These are phyloP conservation scores for Thamnophis sirtalis DNA, from an alignment of 2,113 vertebrate species.

Conservation along the genomic window DNA sequence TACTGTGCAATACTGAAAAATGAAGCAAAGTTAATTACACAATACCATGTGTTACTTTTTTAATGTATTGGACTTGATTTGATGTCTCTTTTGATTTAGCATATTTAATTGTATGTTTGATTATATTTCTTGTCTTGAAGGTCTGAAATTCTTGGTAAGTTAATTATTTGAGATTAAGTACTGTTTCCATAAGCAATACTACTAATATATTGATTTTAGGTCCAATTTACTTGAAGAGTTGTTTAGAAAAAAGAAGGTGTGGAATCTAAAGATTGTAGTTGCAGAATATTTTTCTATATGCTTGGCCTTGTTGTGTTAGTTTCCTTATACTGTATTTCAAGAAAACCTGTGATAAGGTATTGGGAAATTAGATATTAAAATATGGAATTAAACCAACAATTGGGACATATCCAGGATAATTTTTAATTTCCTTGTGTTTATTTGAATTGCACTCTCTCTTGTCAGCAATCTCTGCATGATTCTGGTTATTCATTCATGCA, in stretches of 20 bases:
- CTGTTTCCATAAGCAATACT: background rate
- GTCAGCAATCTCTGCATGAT: background rate
- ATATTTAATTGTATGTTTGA: conserved; percentile 20
- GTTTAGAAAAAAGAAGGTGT: background rate
- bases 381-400: background rate
- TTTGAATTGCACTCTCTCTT: background rate
- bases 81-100: background rate
- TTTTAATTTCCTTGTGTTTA: background rate
- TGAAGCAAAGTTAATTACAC: background rate
- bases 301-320: background rate
- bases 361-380: background rate
- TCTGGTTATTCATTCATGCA: background rate
- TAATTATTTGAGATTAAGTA: background rate
- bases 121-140: background rate
- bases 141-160: background rate
- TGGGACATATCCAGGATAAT: background rate
- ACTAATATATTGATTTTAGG: background rate
- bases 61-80: background rate
- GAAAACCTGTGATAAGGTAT: background rate
- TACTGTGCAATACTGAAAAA: background rate
- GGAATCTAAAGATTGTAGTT: background rate
- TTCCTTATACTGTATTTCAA: background rate
- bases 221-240: background rate
- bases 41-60: background rate
- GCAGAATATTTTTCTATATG: background rate